A percentile compares a stretch with the other conserved stretches of the same genome.
These are phyloP conservation scores for Portunus trituberculatus DNA, from an alignment of 1,140 invertebrate genomes.

Conservation along the genomic window DNA sequence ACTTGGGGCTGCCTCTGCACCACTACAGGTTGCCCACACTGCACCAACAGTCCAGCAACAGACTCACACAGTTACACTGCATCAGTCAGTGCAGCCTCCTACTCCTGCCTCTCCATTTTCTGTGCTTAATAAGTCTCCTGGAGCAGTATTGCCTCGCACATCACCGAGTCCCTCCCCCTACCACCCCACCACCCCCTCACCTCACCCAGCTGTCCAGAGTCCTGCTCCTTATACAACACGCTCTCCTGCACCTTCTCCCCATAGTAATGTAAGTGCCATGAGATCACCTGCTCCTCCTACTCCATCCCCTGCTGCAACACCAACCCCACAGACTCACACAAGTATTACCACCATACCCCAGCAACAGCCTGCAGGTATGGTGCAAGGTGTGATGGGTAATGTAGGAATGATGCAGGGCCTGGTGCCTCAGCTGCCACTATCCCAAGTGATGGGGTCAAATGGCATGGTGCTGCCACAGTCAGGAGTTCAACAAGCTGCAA, in stretches of 20 bases:
- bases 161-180: slow-evolving; percentile 72
- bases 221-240: slow-evolving; percentile 69
- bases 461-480: slow-evolving; percentile 71
- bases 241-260: slow-evolving; percentile 72
- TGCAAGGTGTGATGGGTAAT: slow-evolving; percentile 66
- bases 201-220: slow-evolving; percentile 65
- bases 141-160: slow-evolving; percentile 63
- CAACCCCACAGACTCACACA: slow-evolving; percentile 67
- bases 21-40: slow-evolving; percentile 58
- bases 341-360: slow-evolving; percentile 54
- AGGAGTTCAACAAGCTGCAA: slow-evolving; percentile 60
- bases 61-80: slow-evolving; percentile 60
- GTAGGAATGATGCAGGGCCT: slow-evolving; percentile 69
- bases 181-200: slow-evolving; percentile 69
- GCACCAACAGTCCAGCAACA: slow-evolving; percentile 56
- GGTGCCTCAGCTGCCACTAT: slow-evolving; percentile 63
- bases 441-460: slow-evolving; percentile 68
- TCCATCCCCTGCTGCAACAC: slow-evolving; percentile 70
- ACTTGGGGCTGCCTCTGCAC: slow-evolving; percentile 54
- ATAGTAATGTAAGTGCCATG: slow-evolving; percentile 60
- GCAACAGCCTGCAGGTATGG: slow-evolving; percentile 60
- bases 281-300: slow-evolving; percentile 68
- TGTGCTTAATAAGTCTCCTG: slow-evolving; percentile 66
- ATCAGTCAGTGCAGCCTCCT: slow-evolving; percentile 66
- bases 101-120: slow-evolving; percentile 69